phyloP scores from a whole-genome alignment of 2,797 vertebrate genomes.

The Erithacus rubecula region DNA sequence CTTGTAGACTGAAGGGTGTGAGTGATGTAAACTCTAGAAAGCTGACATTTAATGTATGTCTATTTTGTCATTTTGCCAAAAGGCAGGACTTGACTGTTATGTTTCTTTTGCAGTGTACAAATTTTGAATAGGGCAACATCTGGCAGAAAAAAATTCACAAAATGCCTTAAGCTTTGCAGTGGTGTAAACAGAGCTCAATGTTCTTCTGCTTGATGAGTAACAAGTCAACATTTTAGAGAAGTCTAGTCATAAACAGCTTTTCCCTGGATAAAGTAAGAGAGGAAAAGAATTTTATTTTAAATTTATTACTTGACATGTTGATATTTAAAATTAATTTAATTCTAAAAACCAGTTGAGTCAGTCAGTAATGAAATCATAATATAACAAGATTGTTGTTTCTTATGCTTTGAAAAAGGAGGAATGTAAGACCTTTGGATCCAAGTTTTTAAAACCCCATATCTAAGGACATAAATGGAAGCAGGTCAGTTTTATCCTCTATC shows the following conservation, averaged over 20 bases:
- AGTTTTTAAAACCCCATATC: background rate
- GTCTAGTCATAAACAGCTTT: background rate
- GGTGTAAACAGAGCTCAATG: background rate
- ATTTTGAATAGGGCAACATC: conserved; percentile 42
- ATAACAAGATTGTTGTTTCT: background rate
- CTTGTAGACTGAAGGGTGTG: conserved; percentile 58
- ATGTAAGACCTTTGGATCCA: background rate
- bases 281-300: background rate
- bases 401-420: background rate
- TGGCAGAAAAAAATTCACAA: conserved; percentile 2
- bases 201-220: background rate
- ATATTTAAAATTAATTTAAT: background rate
- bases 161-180: background rate
- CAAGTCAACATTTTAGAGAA: background rate
- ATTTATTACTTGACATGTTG: background rate
- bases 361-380: background rate
- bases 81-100: conserved; percentile 15
- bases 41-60: conserved; percentile 63
- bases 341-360: background rate
- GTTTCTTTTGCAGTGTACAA: conserved; percentile 38
- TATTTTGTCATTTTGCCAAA: conserved; percentile 75
- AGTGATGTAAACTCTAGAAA: conserved; percentile 66
- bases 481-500: background rate
- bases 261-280: background rate
- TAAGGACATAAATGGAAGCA: background rate